Conservation (phyloP, 2,113 vertebrate species). For the Rhagologus leucostigma region DNA sequence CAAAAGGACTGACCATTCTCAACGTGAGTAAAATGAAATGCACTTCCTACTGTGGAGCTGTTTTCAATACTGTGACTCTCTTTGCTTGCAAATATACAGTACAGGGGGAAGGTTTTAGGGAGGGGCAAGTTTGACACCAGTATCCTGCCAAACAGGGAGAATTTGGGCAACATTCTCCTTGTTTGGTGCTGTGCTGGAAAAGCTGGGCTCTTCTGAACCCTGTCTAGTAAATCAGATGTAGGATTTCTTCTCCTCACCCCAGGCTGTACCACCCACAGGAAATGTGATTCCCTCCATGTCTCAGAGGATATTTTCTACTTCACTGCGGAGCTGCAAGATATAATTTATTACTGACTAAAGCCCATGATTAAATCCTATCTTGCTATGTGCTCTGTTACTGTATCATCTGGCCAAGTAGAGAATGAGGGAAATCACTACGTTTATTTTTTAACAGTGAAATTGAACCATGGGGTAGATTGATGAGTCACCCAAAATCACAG, state of each 20-base stretch:
- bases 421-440: not conserved
- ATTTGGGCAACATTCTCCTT: not conserved
- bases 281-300: not conserved
- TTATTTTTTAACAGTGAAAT: not conserved
- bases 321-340: not conserved
- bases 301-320: not conserved
- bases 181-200: not conserved
- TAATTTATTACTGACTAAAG: not conserved
- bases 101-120: not conserved
- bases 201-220: not conserved
- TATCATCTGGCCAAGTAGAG: not conserved
- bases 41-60: not conserved
- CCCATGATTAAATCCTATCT: not conserved
- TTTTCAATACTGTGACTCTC: not conserved
- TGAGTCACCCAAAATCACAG: not conserved
- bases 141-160: not conserved
- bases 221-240: not conserved
- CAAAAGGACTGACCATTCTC: not conserved
- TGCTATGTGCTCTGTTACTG: not conserved
- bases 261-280: not conserved
- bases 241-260: not conserved
- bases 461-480: not conserved
- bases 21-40: not conserved
- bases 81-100: not conserved
- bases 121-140: not conserved